Evolutionary conservation across 2,113 vertebrate species (phyloP), one percentile per base, ranked within the genome.

Genomic region (Telmatochromis sp.): DNA sequence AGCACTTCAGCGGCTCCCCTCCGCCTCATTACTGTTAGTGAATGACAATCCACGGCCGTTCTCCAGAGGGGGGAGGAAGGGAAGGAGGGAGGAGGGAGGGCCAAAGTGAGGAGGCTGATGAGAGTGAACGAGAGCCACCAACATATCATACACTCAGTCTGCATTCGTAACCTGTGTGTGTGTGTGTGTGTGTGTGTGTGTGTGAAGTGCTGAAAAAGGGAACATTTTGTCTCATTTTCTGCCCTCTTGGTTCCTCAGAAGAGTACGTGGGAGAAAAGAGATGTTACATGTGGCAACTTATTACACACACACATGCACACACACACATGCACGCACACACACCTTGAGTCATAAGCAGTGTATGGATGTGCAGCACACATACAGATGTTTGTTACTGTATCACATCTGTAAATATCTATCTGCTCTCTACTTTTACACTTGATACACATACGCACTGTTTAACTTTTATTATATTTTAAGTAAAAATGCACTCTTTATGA

Each of bases 231-330:
- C 63, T 88, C 40, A 63, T 81, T 81, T 88, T 60, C 53, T 51
- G 37, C 11, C 47, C 33, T 37, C 33, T 68, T 75, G 13, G 7
- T 83, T 60, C 35, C 35, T 68, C 35, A 80, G n/a, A 68, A 68
- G 19, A 80, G 14, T 47, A 33, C 2, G 35, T 88, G 93, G 83
- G 21, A 90, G 73, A 91, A 68, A 91, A 26, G 40, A 78, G 26
- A 54, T 23, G 58, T 26, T 87, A 89, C 89, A 94, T 54, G 23
- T 79, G 8, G 50, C 81, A 87, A 80, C 84, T 57, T 78, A 87
- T 91, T 93, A 5, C 7, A 40, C 26, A 28, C 26, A 2, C 55
- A 1, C 26, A 5, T 7, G n/a, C n/a, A n/a, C n/a, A n/a, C n/a
- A n/a, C n/a, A n/a, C n/a, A n/a, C n/a, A n/a, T n/a, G n/a, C n/a